Percentiles rank a stretch among this genome's conserved stretches.
phyloP scores from a whole-genome alignment of 35 echinoderm and acorn worm genomes.

The Heliocidaris erythrogramma region DNA sequence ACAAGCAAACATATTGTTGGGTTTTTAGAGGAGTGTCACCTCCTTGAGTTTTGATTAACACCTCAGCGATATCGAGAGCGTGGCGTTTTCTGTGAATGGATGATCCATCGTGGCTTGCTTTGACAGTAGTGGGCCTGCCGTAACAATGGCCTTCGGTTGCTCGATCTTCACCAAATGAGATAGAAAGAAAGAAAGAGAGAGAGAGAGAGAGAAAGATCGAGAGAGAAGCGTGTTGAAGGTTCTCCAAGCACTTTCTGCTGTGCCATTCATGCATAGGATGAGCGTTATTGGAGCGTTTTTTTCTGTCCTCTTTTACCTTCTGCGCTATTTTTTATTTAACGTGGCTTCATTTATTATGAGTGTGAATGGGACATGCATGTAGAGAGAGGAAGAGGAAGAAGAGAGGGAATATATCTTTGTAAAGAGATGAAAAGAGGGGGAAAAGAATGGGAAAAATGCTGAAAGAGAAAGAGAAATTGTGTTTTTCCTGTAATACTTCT shows the following conservation, averaged over 20 bases:
- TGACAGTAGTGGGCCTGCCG: neutral
- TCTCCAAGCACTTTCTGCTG: neutral
- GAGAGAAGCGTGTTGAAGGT: neutral
- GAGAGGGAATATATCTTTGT: no score
- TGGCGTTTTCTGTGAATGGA: neutral
- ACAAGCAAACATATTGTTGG: neutral
- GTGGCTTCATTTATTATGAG: no score
- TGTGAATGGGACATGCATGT: no score
- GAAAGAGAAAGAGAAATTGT: no score
- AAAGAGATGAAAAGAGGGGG: no score
- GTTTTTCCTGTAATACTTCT: no score
- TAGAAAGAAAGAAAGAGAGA: neutral
- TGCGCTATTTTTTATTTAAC: no score
- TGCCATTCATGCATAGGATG: neutral
- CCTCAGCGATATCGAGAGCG: neutral
- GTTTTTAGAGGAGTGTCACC: neutral
- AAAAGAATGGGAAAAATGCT: no score
- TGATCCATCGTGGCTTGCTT: neutral
- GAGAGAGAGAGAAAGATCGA: neutral
- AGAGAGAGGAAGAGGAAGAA: no score
- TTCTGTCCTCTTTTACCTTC: no score
- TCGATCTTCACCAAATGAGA: neutral
- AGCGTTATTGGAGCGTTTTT: no score
- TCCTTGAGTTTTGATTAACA: neutral
- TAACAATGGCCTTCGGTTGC: conserved; percentile 7